Base-by-base conservation (phyloP, 2,113 vertebrate genomes). In the Austrofundulus limnaeus region DNA sequence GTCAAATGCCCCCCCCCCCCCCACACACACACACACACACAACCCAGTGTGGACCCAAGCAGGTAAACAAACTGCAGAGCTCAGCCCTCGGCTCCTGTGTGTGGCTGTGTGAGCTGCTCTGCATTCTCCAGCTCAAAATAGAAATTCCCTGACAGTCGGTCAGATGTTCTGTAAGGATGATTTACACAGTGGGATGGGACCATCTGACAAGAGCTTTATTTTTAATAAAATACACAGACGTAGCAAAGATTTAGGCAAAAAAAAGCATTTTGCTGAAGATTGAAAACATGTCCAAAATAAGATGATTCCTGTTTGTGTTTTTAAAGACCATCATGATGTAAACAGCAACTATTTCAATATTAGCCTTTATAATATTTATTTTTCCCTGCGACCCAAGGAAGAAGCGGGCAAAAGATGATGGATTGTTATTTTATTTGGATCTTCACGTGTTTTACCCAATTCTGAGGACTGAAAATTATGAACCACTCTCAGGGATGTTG, bases 81-180 rank as follows among this genome's bases (percentile, higher is more conserved):
- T 85, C 65, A 77, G 74, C 55, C 72, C 83, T 77, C 82, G 76
- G 59, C 77, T 80, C 53, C 64, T 14, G 45, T 57, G n/a, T 57
- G n/a, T 49, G 55, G 69, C 55, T 66, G 66, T 73, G 66, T 79
- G 79, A 77, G 68, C 79, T 79, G 58, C 63, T 51, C 69, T 46
- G 73, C 72, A 91, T 91, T 85, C 84, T 61, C 59, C 77, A 58
- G 66, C 48, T 85, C 90, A 92, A 93, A 92, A 91, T 91, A 90
- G 88, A 92, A 16, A 80, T 54, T 31, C 53, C 15, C 17, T 78
- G 81, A 85, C 76, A 72, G 67, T 64, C 60, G 1, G 66, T 76
- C 78, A 87, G 70, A 87, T 86, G 50, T 68, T 66, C 54, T 43
- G 53, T 51, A 62, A 57, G 42, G 61, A 79, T 72, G 84, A 66